Evolutionary conservation across 1,140 invertebrate genomes (phyloP).

Genomic region (Leptonema lineaticorne): DNA sequence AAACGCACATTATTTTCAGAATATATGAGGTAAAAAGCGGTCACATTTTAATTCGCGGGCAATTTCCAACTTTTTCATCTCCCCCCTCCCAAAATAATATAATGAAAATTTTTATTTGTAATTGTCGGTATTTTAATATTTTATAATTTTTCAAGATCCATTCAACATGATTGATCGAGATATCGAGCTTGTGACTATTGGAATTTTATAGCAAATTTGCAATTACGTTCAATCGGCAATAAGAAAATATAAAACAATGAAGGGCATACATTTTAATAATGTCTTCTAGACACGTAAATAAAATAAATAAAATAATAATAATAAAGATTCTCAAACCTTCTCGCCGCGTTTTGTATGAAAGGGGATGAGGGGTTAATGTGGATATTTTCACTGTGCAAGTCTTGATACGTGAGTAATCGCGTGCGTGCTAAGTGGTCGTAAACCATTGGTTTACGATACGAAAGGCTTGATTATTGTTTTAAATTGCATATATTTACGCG

Average conservation of each 20-base stretch:
- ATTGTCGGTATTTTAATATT: too few species aligned
- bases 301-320: background rate
- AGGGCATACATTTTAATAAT: background rate
- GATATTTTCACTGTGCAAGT: too few species aligned
- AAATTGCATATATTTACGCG: slow-evolving; percentile 40
- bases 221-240: background rate
- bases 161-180: too few species aligned
- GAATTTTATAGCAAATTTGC: too few species aligned
- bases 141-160: too few species aligned
- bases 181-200: too few species aligned
- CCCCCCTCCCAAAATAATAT: too few species aligned
- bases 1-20: too few species aligned
- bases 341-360: background rate
- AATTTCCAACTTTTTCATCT: too few species aligned
- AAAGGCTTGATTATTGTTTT: slow-evolving; percentile 40
- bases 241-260: background rate
- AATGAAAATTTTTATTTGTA: too few species aligned
- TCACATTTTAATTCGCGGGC: too few species aligned
- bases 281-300: background rate
- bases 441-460: slow-evolving; percentile 35
- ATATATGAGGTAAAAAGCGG: too few species aligned
- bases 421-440: slow-evolving; percentile 36
- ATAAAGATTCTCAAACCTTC: background rate
- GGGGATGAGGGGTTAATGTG: background rate
- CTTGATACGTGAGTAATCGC: slow-evolving; percentile 39